Base-by-base conservation (phyloP, 2,113 vertebrate genomes). In the Rhinogobius similis region DNA sequence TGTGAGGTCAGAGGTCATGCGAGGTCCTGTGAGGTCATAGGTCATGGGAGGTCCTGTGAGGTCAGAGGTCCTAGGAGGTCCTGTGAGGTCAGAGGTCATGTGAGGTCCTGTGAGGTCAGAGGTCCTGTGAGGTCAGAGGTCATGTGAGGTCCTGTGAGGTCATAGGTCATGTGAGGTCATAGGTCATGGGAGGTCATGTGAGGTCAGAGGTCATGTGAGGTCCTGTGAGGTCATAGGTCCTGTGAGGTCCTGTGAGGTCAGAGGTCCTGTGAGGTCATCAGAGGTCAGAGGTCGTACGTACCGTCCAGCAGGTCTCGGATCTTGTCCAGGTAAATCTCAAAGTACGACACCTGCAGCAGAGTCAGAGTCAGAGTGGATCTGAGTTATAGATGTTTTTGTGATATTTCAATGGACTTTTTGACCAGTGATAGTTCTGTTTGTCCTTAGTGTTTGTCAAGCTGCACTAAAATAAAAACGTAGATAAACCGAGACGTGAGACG, bases 281-380 rank as follows among this genome's bases (percentile, higher is more conserved):
- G 43, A n/a, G 18, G 5, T 12, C 44, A 4, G 4, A 50, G 1
- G 10, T 20, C 3, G 18, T 41, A 61, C 58, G 0, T 65, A 98
- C 96, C 96, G 75, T 99, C 97, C 0, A 99, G 88, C 0, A 99
- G 90, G 86, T 99, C 97, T 90, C 97, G 89, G 82, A 99, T 99
- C 93, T 98, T 99, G 89, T 99, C 97, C 93, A 98, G 81, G 87
- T 99, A 99, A 75, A 99, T 98, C 91, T 99, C 96, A 92, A 99
- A 99, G 91, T 98, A 99, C 76, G 97, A 98, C 64, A 99, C 96
- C 97, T 98, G 64, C 73, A 26, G 8, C 46, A 48, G 38, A 5
- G 1, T 2, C 7, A 39, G 9, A 39, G 8, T 10, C 38, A 10
- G 38, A 39, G 38, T 39, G 8, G 10, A 3, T 36, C 8, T 36